A percentile compares a stretch with the other conserved stretches of the same genome.
Evolutionary conservation across 2,113 vertebrate genomes (phyloP).

Genomic region (Pungitius pungitius): DNA sequence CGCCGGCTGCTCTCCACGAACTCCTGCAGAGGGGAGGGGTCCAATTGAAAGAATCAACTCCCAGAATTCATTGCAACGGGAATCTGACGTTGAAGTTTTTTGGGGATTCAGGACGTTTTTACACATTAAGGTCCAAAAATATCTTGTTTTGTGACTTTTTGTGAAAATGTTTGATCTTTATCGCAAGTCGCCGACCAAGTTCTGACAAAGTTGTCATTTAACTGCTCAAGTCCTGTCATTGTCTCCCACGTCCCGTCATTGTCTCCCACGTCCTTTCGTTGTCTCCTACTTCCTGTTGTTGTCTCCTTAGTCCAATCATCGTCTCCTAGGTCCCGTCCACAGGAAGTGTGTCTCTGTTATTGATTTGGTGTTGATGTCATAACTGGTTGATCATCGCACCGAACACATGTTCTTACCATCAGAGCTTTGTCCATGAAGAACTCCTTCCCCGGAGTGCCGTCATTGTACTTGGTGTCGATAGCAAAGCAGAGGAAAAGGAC

Average conservation of each 20-base stretch:
- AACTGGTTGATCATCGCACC: too few relatives aligned
- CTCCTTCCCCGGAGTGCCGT: constrained; percentile 93
- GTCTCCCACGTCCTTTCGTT: too few relatives aligned
- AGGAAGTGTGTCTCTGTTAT: too few relatives aligned
- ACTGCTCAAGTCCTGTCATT: too few relatives aligned
- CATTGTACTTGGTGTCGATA: constrained; percentile 97
- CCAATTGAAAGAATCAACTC: not conserved
- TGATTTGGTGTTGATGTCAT: not conserved
- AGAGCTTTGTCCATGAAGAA: constrained; percentile 99
- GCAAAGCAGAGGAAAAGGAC: constrained; percentile 99
- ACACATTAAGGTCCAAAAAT: too few relatives aligned
- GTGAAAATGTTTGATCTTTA: too few relatives aligned
- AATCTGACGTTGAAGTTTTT: not conserved
- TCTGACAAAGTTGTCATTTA: too few relatives aligned
- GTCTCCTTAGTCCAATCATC: not conserved
- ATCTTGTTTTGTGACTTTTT: too few relatives aligned
- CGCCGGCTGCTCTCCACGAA: constrained; percentile 96
- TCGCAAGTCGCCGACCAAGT: too few relatives aligned
- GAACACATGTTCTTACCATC: constrained; percentile 84
- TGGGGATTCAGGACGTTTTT: too few relatives aligned
- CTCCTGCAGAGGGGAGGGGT: constrained; percentile 82
- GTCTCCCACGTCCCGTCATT: not conserved
- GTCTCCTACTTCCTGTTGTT: too few relatives aligned
- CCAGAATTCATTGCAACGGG: not conserved
- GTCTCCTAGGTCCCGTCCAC: not conserved